Evolutionary conservation across 2,797 vertebrate species (phyloP).

Genomic region (Crossoptilon crossoptilon): DNA sequence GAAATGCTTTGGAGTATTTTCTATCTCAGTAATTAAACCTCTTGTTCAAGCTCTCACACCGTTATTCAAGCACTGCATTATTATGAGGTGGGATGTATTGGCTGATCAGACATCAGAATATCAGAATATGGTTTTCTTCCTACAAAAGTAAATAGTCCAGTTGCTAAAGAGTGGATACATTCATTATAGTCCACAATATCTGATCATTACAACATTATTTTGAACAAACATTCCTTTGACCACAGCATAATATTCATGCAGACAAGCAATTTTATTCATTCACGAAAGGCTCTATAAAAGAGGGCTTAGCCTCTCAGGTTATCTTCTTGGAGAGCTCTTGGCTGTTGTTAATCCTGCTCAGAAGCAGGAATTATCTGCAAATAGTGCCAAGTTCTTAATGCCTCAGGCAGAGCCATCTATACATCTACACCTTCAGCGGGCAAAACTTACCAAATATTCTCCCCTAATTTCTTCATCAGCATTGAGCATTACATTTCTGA

Average conservation of each 20-base stretch:
- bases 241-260: neutral
- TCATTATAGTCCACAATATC: neutral
- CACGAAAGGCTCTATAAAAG: neutral
- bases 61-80: neutral
- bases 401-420: neutral
- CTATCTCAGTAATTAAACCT: neutral
- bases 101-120: neutral
- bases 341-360: neutral
- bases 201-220: neutral
- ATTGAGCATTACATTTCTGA: neutral
- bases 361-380: neutral
- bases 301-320: neutral
- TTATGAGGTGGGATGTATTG: neutral
- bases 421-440: neutral
- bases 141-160: neutral
- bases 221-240: neutral
- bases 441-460: neutral
- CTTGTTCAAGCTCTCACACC: neutral
- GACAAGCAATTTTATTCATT: neutral
- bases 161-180: neutral
- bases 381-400: neutral
- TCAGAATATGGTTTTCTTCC: neutral
- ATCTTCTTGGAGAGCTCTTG: neutral
- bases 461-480: neutral
- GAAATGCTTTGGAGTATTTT: neutral